phyloP scores from a whole-genome alignment of 1,140 invertebrate genomes.

The Euura saliciscinereae region DNA sequence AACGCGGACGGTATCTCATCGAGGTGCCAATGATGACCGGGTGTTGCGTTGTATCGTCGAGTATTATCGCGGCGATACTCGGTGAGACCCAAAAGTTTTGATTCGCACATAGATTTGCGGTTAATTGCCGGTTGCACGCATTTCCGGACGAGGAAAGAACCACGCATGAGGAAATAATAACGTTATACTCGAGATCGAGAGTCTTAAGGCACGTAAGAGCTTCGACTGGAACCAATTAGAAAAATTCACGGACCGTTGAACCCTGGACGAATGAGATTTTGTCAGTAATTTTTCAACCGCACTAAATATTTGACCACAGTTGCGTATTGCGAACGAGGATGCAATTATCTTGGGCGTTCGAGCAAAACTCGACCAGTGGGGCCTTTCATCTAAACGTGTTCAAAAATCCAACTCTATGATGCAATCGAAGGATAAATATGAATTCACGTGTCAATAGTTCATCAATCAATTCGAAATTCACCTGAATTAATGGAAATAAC shows the following conservation, averaged over 20 bases:
- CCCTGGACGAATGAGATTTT: not conserved
- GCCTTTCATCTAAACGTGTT: too few species aligned
- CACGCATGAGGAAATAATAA: too few species aligned
- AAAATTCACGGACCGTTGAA: not conserved
- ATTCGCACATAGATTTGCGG: too few species aligned
- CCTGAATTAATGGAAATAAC: too few species aligned
- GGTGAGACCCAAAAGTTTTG: too few species aligned
- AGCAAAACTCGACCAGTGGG: not conserved
- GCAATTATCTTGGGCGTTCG: conserved; percentile 14
- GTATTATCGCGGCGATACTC: not conserved
- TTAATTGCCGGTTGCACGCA: too few species aligned
- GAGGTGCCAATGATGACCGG: not conserved
- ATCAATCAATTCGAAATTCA: too few species aligned
- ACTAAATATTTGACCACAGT: not conserved
- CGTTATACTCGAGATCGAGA: too few species aligned
- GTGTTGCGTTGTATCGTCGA: not conserved
- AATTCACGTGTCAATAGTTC: too few species aligned
- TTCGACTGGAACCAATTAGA: not conserved
- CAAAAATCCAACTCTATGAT: too few species aligned
- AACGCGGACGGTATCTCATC: not conserved
- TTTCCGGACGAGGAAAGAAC: too few species aligned
- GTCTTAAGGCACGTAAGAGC: not conserved
- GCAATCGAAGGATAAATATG: too few species aligned
- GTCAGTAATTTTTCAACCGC: not conserved
- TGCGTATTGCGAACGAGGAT: conserved; percentile 4